A percentile compares a stretch with the other conserved stretches of the same genome.
Evolutionary conservation across 2,797 vertebrate genomes (phyloP).

Genomic region (Hemitrygon akajei): DNA sequence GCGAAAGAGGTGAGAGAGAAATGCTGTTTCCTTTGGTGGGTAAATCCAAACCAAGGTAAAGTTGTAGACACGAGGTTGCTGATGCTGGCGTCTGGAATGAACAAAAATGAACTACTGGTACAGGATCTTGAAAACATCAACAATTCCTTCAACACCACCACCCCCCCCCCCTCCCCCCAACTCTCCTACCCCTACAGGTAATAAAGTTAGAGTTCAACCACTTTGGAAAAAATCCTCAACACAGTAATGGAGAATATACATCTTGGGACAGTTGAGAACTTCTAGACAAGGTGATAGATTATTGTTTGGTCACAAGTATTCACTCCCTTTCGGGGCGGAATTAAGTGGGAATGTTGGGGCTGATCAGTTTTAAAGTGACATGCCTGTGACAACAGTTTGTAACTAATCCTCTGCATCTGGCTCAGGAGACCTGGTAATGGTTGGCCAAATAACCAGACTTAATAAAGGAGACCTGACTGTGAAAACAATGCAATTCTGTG

Average conservation of each 20-base stretch:
- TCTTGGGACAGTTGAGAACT: not conserved
- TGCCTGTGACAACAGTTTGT: not conserved
- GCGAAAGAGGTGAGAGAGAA: not conserved
- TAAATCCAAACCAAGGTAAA: no score
- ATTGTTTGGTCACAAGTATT: not conserved
- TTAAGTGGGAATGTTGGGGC: not conserved
- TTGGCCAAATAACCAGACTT: not conserved
- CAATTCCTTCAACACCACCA: no score
- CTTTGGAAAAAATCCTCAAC: not conserved
- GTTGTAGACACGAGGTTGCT: no score
- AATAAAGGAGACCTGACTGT: not conserved
- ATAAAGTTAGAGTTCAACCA: not conserved
- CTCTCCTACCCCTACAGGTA: no score
- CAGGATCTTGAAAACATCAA: no score
- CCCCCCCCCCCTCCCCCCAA: no score
- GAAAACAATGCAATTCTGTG: not conserved
- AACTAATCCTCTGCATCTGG: not conserved
- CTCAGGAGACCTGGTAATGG: not conserved
- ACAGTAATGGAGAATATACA: not conserved
- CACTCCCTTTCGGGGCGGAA: not conserved
- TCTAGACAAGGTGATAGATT: not conserved
- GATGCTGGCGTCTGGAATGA: no score
- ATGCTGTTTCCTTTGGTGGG: not conserved
- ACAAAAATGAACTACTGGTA: no score
- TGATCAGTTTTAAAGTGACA: not conserved